Evolutionary conservation across 2,797 vertebrate species (phyloP).

Genomic region (Siniperca scherzeri): DNA sequence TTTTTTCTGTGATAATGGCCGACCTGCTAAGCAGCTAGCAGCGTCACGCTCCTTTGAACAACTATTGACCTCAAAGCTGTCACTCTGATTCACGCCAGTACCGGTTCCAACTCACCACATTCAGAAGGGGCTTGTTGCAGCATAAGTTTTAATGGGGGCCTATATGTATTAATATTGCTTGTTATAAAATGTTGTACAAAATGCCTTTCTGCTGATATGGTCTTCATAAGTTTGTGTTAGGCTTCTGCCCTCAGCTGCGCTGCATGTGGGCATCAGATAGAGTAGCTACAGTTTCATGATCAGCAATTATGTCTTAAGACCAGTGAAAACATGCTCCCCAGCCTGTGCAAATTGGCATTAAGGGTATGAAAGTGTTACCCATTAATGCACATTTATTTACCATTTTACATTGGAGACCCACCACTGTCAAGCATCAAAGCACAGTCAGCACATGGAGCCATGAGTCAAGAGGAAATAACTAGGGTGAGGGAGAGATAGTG

Average conservation of each 20-base stretch:
- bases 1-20: slow-evolving; percentile 76
- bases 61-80: slow-evolving; percentile 74
- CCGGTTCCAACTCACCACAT: slow-evolving; percentile 53
- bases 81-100: slow-evolving; percentile 44
- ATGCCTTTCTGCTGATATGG: slow-evolving; percentile 12
- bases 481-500: slow-evolving; percentile 52
- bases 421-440: slow-evolving; percentile 78
- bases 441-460: slow-evolving; percentile 52
- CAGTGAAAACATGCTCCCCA: slow-evolving; percentile 61
- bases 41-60: slow-evolving; percentile 76
- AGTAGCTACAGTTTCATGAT: slow-evolving; percentile 50
- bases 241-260: background rate
- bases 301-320: slow-evolving; percentile 66
- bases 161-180: slow-evolving; percentile 33
- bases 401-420: slow-evolving; percentile 73
- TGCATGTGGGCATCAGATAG: slow-evolving; percentile 52
- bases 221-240: slow-evolving; percentile 6
- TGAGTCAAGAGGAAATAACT: slow-evolving; percentile 74
- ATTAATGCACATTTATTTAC: slow-evolving; percentile 77
- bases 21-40: slow-evolving; percentile 65
- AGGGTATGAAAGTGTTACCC: slow-evolving; percentile 70
- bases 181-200: slow-evolving; percentile 25
- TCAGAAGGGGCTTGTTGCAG: slow-evolving; percentile 46
- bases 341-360: slow-evolving; percentile 70
- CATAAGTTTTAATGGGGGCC: slow-evolving; percentile 43